Conservation (phyloP, 1,140 invertebrate genomes). For the Tetranychus cinnabarinus region DNA sequence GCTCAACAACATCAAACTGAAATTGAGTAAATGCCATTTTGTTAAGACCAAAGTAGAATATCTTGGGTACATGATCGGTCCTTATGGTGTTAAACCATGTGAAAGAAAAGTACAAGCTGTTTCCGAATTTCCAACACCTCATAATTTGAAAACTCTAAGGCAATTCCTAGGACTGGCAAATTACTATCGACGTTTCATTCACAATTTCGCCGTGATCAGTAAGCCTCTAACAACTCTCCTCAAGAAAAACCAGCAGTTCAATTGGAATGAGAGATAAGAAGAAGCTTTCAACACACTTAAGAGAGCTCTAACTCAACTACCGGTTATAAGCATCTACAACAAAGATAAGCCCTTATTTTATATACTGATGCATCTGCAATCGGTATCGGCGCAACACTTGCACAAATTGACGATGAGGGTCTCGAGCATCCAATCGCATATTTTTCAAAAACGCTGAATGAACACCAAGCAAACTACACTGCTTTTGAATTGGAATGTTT, state of each 20-base stretch:
- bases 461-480: neutral
- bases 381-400: neutral
- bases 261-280: neutral
- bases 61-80: slow-evolving; percentile 15
- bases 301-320: neutral
- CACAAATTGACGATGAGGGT: neutral
- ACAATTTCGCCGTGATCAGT: slow-evolving; percentile 17
- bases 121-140: neutral
- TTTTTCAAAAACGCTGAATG: neutral
- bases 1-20: slow-evolving; percentile 10
- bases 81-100: neutral
- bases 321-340: neutral
- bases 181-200: slow-evolving; percentile 24
- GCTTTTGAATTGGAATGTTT: neutral
- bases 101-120: neutral
- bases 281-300: neutral
- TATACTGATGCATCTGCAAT: neutral
- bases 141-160: slow-evolving; percentile 15
- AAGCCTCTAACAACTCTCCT: slow-evolving; percentile 16
- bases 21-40: slow-evolving; percentile 12
- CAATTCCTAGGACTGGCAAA: slow-evolving; percentile 23
- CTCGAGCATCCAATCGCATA: neutral
- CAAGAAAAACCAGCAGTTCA: neutral
- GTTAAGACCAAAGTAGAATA: slow-evolving; percentile 5
- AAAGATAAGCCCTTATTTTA: neutral